Evolutionary conservation across 2,113 vertebrate species (phyloP).

Genomic region (Neofelis nebulosa): DNA sequence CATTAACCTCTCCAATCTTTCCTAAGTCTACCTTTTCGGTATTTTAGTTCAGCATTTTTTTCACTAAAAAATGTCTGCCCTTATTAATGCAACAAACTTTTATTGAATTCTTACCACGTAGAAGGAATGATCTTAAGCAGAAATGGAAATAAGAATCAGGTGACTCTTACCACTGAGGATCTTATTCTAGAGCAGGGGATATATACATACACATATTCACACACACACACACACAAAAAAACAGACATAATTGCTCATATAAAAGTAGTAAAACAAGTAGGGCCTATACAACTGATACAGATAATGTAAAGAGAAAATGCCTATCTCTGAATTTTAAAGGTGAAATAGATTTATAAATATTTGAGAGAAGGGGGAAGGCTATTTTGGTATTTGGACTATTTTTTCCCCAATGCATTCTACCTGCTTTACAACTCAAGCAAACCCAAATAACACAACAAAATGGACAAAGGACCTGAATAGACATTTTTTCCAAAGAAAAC

Average conservation of each 20-base stretch:
- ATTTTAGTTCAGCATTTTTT: background rate
- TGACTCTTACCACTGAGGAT: background rate
- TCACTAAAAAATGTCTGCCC: background rate
- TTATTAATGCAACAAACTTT: background rate
- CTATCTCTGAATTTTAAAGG: background rate
- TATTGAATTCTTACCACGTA: background rate
- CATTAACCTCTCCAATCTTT: background rate
- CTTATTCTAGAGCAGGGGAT: background rate
- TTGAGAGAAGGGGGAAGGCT: background rate
- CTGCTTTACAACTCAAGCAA: background rate
- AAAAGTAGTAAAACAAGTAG: background rate
- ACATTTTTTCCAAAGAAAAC: constrained; percentile 2
- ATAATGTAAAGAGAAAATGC: background rate
- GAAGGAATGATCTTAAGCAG: background rate
- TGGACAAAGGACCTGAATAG: background rate
- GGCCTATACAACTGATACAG: background rate
- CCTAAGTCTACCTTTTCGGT: background rate
- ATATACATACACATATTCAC: background rate
- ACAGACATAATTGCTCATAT: background rate
- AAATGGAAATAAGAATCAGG: background rate
- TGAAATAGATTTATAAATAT: background rate
- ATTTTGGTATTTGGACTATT: background rate
- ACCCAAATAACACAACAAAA: background rate
- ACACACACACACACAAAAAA: background rate
- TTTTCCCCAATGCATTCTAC: background rate